Percentiles rank a stretch among this genome's conserved stretches.
phyloP scores from a whole-genome alignment of 2,113 vertebrate species.

The Cryptoleucopteryx plumbea region DNA sequence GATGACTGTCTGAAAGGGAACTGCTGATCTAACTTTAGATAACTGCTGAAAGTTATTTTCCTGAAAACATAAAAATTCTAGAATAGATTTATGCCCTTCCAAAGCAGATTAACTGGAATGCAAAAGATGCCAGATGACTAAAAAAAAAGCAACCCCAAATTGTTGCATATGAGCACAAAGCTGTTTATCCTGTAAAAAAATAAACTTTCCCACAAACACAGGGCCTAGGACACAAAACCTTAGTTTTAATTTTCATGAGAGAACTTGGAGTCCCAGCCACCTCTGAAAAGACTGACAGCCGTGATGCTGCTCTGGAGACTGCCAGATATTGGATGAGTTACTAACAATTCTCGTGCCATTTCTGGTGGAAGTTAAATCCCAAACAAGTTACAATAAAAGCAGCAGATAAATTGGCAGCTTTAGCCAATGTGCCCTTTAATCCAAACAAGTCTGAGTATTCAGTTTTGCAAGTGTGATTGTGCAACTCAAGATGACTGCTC shows the following conservation, averaged over 20 bases:
- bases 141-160: neutral
- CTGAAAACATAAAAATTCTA: neutral
- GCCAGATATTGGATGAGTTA: neutral
- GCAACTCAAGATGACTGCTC: neutral
- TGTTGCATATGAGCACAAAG: accelerated
- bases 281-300: neutral
- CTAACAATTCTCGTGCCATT: neutral
- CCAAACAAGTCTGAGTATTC: neutral
- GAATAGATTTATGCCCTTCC: neutral
- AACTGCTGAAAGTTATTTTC: neutral
- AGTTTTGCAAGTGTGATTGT: neutral
- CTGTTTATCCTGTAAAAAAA: neutral
- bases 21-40: neutral
- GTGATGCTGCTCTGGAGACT: neutral
- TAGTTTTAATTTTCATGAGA: neutral
- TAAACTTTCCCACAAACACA: neutral
- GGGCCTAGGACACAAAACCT: neutral
- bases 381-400: neutral
- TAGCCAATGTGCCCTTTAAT: neutral
- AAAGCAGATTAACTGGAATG: neutral
- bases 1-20: neutral
- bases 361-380: neutral
- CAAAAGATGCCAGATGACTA: neutral
- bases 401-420: neutral
- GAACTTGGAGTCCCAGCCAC: neutral